phyloP scores from a whole-genome alignment of 2,797 vertebrate genomes.

The Pangasius djambal region DNA sequence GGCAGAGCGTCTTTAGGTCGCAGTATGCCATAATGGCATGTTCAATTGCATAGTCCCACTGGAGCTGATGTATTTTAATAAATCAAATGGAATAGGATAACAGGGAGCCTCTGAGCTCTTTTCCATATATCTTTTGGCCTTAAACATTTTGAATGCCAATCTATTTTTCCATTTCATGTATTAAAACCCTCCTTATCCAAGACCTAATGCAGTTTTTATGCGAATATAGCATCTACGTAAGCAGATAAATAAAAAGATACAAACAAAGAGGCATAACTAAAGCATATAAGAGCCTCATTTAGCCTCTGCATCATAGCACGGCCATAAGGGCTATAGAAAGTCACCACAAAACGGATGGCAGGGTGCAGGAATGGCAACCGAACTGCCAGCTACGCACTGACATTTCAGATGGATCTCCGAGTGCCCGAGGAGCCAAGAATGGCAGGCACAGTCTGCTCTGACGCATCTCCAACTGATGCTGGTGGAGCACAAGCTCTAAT shows the following conservation, averaged over 20 bases:
- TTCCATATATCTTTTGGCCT: slow-evolving; percentile 45
- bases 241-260: background rate
- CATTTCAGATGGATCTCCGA: slow-evolving; percentile 68
- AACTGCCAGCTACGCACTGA: slow-evolving; percentile 64
- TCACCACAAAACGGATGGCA: slow-evolving; percentile 56
- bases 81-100: slow-evolving; percentile 71
- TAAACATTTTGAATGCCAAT: slow-evolving; percentile 20
- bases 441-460: slow-evolving; percentile 50
- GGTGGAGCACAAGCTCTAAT: slow-evolving; percentile 29
- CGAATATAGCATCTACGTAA: background rate
- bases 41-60: slow-evolving; percentile 64
- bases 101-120: slow-evolving; percentile 46
- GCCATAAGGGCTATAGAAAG: slow-evolving; percentile 50
- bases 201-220: background rate
- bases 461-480: slow-evolving; percentile 30
- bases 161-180: background rate
- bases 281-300: slow-evolving; percentile 24
- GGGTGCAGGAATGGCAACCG: slow-evolving; percentile 62
- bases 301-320: slow-evolving; percentile 62
- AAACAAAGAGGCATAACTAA: background rate
- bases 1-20: slow-evolving; percentile 44
- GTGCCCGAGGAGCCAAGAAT: slow-evolving; percentile 55
- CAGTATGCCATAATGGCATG: slow-evolving; percentile 59
- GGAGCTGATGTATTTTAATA: slow-evolving; percentile 65
- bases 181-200: background rate